Evolutionary conservation across 2,113 vertebrate genomes (phyloP).

Genomic region (Syngnathoides biaculeatus): DNA sequence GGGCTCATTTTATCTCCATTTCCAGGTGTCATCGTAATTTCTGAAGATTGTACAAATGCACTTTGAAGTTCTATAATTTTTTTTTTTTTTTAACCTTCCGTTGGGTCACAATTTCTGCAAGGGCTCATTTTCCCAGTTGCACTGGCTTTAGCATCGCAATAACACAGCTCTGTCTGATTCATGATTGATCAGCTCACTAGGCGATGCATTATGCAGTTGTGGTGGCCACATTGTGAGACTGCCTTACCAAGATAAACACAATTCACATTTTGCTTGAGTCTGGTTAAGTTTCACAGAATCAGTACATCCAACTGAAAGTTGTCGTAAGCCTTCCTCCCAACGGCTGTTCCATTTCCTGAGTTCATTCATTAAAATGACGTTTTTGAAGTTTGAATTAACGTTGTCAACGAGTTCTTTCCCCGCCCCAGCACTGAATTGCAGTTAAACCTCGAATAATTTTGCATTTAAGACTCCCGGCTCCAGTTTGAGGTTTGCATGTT

Average conservation of each 20-base stretch:
- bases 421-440: background rate
- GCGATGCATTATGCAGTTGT: slow-evolving; percentile 32
- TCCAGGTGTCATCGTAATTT: background rate
- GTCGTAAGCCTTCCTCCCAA: too few relatives aligned
- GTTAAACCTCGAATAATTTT: background rate
- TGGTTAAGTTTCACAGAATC: too few relatives aligned
- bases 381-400: too few relatives aligned
- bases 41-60: background rate
- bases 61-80: too few relatives aligned
- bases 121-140: too few relatives aligned
- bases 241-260: background rate
- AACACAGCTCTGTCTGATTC: slow-evolving; percentile 23
- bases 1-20: slow-evolving; percentile 16
- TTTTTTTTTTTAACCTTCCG: background rate
- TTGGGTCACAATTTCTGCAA: background rate
- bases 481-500: background rate
- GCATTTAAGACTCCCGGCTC: background rate
- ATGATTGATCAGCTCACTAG: slow-evolving; percentile 22
- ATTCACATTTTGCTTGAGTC: too few relatives aligned
- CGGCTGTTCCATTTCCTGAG: too few relatives aligned
- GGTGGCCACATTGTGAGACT: slow-evolving; percentile 41
- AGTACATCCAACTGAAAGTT: too few relatives aligned
- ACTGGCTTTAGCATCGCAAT: background rate
- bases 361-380: too few relatives aligned
- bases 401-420: too few relatives aligned